A percentile compares a stretch with the other conserved stretches of the same genome.
These are phyloP conservation scores for Loxodonta africana DNA, from an alignment of 2,113 vertebrate species.

Conservation along the genomic window DNA sequence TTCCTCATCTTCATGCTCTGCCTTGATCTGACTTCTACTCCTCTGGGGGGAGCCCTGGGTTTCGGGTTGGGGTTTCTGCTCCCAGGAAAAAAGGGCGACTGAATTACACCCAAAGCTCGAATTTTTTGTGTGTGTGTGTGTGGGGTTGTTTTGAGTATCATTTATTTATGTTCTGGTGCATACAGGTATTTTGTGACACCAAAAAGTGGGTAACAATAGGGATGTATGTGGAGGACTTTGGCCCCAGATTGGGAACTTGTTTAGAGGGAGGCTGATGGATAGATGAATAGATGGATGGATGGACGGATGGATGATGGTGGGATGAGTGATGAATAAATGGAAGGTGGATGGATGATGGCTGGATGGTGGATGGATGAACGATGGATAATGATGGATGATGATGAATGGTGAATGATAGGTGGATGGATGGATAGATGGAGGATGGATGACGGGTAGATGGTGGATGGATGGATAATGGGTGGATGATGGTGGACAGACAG, in stretches of 20 bases:
- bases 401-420: not conserved
- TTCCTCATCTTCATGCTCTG: slow-evolving; percentile 27
- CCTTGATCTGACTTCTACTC: slow-evolving; percentile 31
- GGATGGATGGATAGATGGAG: not conserved
- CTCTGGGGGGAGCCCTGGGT: not conserved
- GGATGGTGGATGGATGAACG: not conserved
- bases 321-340: no score
- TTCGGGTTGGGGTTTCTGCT: slow-evolving; percentile 57
- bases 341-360: not conserved
- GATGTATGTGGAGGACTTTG: slow-evolving; percentile 4
- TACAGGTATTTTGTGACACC: not conserved
- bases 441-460: not conserved
- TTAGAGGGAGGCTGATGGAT: not conserved
- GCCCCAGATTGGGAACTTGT: not conserved
- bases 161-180: slow-evolving; percentile 28
- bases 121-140: not conserved
- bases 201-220: slow-evolving; percentile 14
- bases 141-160: not conserved
- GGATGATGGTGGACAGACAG: not conserved
- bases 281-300: not conserved
- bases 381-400: not conserved
- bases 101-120: not conserved
- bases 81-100: slow-evolving; percentile 13
- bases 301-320: not conserved
- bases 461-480: not conserved